A percentile compares a stretch with the other conserved stretches of the same genome.
These are phyloP conservation scores for Eupsilia transversa DNA, from an alignment of 2,888 invertebrate genomes.

Conservation along the genomic window DNA sequence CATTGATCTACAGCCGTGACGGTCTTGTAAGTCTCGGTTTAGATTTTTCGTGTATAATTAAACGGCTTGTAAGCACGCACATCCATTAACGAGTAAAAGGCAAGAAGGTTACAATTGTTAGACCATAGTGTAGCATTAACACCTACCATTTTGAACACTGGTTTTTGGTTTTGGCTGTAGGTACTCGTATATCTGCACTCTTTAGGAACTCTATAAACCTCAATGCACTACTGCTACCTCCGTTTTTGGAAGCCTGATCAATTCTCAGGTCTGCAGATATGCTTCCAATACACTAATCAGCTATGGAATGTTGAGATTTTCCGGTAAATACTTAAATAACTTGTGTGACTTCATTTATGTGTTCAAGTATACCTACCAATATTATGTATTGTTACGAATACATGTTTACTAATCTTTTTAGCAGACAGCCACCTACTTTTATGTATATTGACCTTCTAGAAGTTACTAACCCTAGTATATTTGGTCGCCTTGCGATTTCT, in stretches of 20 bases:
- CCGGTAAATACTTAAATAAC: neutral
- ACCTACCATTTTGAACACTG: too few relatives aligned
- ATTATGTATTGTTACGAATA: neutral
- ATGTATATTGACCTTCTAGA: neutral
- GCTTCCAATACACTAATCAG: neutral
- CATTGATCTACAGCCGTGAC: conserved; percentile 36
- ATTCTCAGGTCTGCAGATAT: neutral
- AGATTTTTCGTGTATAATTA: conserved; percentile 42
- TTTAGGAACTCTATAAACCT: neutral
- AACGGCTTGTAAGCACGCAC: conserved; percentile 40
- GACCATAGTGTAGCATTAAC: too few relatives aligned
- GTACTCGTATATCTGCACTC: neutral
- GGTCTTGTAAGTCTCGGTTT: conserved; percentile 32
- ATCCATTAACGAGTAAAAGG: neutral
- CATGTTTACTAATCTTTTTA: conserved; percentile 9
- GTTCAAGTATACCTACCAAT: neutral
- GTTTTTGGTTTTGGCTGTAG: neutral
- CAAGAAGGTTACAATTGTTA: neutral
- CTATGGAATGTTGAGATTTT: neutral
- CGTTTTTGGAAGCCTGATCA: neutral
- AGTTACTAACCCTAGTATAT: neutral
- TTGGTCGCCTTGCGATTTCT: neutral
- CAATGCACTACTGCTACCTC: too few relatives aligned
- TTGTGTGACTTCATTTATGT: conserved; percentile 3
- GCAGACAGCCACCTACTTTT: neutral